Evolutionary conservation across 92 coral and sea anemone genomes (phyloP), one percentile per base, ranked within the genome.

Genomic region (Phenganax marumi): DNA sequence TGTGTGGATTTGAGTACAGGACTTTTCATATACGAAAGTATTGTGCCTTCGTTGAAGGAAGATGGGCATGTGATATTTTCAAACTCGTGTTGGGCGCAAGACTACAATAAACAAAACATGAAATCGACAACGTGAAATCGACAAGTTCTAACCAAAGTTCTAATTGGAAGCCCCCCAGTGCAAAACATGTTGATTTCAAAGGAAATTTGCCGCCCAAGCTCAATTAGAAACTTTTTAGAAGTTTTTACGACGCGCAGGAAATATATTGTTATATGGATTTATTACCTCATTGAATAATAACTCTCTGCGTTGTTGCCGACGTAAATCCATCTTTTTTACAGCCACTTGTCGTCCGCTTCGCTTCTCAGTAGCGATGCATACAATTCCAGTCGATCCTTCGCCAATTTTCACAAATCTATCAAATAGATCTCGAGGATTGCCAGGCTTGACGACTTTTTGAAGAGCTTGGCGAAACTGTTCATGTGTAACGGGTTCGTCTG

Each of bases 321-420:
- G 91, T 66, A 96, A 87, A 60, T 96, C 99, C 99, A 96, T 96
- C 82, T 96, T 96, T 85, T 96, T 96, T 43, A 96, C 93, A 12
- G 99, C 99, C 21, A 96, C 99, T 85, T 96, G 99, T 49, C 92
- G 80, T 18, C 97, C 91, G 10, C 92, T 92, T 74, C 92, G 85
- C 62, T 87, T 96, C 75, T 96, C 97, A 77, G 91, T 87, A 43
- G 99, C 99, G 26, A 96, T 90, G 84, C 99, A 96, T 25, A 96
- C 99, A 47, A 96, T 88, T 11, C 99, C 99, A 48, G 99, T 96
- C 12, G 99, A 96, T 19, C 99, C 99, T 74, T 96, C 99, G 65
- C 99, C 99, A 12, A 96, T 96, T 93, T 96, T 96, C 77, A 96
- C 93, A 88, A 96, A 96, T 84, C 93, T 90, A 50, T 89, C 99